A percentile compares a stretch with the other conserved stretches of the same genome.
These are phyloP conservation scores for Diploptera punctata DNA, from an alignment of 2,888 invertebrate species.

Conservation along the genomic window DNA sequence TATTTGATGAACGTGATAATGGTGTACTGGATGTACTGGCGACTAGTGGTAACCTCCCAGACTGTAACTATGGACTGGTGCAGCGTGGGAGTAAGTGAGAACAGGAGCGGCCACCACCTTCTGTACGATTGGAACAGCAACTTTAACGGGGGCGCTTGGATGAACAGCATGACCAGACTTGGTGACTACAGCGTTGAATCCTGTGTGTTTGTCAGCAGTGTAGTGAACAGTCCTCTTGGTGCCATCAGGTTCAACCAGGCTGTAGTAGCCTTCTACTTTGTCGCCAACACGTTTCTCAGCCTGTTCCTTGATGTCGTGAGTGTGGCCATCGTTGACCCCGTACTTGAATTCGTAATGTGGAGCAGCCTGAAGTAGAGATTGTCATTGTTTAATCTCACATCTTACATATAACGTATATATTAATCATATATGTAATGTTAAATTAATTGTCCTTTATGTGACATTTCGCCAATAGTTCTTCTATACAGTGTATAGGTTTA, in stretches of 20 bases:
- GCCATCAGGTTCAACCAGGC: slow-evolving; percentile 27
- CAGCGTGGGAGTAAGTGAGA: neutral
- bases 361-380: slow-evolving; percentile 2
- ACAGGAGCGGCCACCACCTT: neutral
- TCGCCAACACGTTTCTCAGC: slow-evolving; percentile 29
- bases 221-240: slow-evolving; percentile 60
- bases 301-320: slow-evolving; percentile 32
- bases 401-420: too few species aligned
- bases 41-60: neutral
- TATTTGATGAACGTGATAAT: too few species aligned
- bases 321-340: slow-evolving; percentile 21
- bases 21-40: too few species aligned
- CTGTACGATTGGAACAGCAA: neutral
- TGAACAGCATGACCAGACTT: slow-evolving; percentile 67
- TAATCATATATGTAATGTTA: too few species aligned
- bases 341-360: slow-evolving; percentile 31
- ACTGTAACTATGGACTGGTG: neutral
- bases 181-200: slow-evolving; percentile 60
- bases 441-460: too few species aligned
- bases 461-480: too few species aligned
- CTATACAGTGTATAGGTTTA: too few species aligned
- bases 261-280: slow-evolving; percentile 29
- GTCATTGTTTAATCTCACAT: too few species aligned
- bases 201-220: slow-evolving; percentile 59
- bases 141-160: slow-evolving; percentile 50